A percentile compares a stretch with the other conserved stretches of the same genome.
Evolutionary conservation across 2,888 invertebrate species (phyloP).

Genomic region (Acanthosoma haemorrhoidale): DNA sequence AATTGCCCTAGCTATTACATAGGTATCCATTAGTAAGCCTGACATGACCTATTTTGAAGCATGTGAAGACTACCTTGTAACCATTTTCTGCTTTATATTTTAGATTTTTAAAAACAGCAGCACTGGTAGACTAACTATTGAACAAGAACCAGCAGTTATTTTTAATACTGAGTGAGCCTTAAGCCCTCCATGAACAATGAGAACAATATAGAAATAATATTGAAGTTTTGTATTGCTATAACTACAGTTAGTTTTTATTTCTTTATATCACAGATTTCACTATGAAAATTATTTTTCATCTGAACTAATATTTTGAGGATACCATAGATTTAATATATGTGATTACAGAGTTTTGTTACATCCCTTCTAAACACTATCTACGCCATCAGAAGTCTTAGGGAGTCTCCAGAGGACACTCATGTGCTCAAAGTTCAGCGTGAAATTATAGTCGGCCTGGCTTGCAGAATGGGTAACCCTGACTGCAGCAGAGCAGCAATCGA

Average conservation of each 20-base stretch:
- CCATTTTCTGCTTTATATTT: too few relatives aligned
- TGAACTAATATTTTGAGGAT: background rate
- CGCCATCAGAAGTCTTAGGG: background rate
- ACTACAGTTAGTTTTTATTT: background rate
- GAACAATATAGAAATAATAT: background rate
- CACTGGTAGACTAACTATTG: too few relatives aligned
- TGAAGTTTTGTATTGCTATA: background rate
- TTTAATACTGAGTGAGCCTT: background rate
- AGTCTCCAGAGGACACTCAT: background rate
- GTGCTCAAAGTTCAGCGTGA: slow-evolving; percentile 7
- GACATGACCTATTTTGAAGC: too few relatives aligned
- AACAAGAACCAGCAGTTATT: too few relatives aligned
- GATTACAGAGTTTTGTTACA: slow-evolving; percentile 1
- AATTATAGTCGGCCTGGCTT: background rate
- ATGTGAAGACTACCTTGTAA: too few relatives aligned
- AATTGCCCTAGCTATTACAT: too few relatives aligned
- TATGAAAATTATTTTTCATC: background rate
- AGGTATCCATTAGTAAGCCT: too few relatives aligned
- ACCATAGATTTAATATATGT: background rate
- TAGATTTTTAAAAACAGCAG: too few relatives aligned
- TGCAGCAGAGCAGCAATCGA: background rate
- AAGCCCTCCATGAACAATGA: background rate
- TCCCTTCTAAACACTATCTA: background rate
- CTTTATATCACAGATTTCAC: background rate
- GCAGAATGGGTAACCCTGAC: background rate